Evolutionary conservation across 2,888 invertebrate genomes (phyloP).

Genomic region (Calliopum simillimum): DNA sequence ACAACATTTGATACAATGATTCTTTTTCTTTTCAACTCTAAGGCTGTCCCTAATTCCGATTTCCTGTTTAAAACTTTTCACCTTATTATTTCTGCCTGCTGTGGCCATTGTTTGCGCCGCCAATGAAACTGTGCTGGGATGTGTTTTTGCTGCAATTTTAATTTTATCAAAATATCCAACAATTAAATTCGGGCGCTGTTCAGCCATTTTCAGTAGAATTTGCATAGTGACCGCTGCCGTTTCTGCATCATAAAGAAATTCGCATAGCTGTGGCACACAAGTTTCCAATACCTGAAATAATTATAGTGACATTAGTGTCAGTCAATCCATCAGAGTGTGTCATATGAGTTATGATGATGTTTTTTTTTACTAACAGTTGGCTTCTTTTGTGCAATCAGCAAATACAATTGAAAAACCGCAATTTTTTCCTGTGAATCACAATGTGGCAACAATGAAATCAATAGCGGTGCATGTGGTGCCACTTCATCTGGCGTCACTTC

Average conservation of each 20-base stretch:
- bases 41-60: too few relatives aligned
- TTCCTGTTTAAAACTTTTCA: constrained; percentile 58
- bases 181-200: constrained; percentile 77
- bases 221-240: constrained; percentile 76
- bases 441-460: constrained; percentile 80
- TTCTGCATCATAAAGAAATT: constrained; percentile 75
- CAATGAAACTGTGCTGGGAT: constrained; percentile 75
- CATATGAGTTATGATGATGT: constrained; percentile 2
- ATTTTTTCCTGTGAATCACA: constrained; percentile 89
- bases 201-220: constrained; percentile 81
- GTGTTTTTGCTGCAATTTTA: constrained; percentile 75
- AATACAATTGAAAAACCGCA: constrained; percentile 84
- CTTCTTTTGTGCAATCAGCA: constrained; percentile 83
- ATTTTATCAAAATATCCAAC: constrained; percentile 78
- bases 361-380: constrained; percentile 72
- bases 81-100: constrained; percentile 78
- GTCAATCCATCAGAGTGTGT: too few relatives aligned
- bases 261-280: constrained; percentile 84
- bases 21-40: too few relatives aligned
- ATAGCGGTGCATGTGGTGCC: constrained; percentile 84
- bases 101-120: constrained; percentile 79
- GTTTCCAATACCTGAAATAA: constrained; percentile 76
- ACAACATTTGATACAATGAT: too few relatives aligned
- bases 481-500: constrained; percentile 88
- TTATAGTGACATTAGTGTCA: too few relatives aligned